Conservation (phyloP, 2,113 vertebrate species). For the Heterotis niloticus region DNA sequence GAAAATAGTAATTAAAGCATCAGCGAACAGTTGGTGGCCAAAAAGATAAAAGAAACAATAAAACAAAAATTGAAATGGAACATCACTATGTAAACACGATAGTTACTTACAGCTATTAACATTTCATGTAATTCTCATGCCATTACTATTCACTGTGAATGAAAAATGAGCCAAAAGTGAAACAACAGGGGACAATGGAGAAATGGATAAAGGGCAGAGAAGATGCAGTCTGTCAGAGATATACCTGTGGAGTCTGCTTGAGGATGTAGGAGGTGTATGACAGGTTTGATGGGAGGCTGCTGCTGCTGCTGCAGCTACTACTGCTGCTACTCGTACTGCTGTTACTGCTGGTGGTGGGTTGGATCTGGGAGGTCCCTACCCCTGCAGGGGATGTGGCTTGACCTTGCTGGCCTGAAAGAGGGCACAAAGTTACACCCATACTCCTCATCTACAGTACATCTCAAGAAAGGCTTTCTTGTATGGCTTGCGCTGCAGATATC, state of each 20-base stretch:
- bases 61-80: no score
- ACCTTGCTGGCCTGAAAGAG: constrained; percentile 78
- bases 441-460: constrained; percentile 3
- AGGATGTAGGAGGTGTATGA: constrained; percentile 97
- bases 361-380: constrained; percentile 60
- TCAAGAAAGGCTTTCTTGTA: not conserved
- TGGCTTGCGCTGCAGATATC: not conserved
- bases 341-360: constrained; percentile 70
- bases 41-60: not conserved
- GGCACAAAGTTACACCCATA: constrained; percentile 19
- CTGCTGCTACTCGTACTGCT: constrained; percentile 49
- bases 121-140: not conserved
- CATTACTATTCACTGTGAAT: not conserved
- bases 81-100: no score
- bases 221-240: constrained; percentile 13
- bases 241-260: constrained; percentile 86
- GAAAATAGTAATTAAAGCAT: no score
- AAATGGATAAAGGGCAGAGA: not conserved
- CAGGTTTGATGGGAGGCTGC: constrained; percentile 83
- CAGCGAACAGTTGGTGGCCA: no score
- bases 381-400: constrained; percentile 55
- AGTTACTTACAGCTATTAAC: no score
- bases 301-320: no score
- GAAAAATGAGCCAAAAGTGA: not conserved
- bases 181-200: not conserved